phyloP scores from a whole-genome alignment of 2,888 invertebrate species.

The Conops quadrifasciatus region DNA sequence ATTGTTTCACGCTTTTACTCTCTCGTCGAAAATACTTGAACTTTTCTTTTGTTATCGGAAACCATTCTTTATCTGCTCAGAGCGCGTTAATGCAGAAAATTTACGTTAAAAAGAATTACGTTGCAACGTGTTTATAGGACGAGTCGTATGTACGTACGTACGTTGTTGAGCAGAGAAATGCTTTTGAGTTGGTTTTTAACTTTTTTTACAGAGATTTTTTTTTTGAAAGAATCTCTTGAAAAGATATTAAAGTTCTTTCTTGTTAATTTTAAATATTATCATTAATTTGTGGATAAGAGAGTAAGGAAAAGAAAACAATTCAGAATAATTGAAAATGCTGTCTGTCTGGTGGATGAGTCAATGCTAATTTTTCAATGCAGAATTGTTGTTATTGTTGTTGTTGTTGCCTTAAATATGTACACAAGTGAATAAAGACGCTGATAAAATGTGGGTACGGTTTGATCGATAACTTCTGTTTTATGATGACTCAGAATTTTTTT shows the following conservation, averaged over 20 bases:
- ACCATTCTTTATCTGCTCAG: not conserved
- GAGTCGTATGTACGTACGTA: too few species aligned
- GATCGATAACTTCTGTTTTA: too few species aligned
- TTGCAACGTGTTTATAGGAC: too few species aligned
- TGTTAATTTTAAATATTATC: too few species aligned
- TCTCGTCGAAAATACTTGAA: not conserved
- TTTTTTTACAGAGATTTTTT: not conserved
- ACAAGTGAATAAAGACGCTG: too few species aligned
- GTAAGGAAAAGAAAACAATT: too few species aligned
- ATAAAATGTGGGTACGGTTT: too few species aligned
- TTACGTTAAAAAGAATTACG: not conserved
- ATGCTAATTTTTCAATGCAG: not conserved
- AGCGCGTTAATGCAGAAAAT: conserved; percentile 10
- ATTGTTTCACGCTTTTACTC: not conserved
- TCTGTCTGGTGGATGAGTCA: not conserved
- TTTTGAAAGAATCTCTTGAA: too few species aligned
- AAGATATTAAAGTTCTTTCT: too few species aligned
- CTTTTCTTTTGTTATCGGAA: conserved; percentile 3
- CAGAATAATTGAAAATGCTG: not conserved
- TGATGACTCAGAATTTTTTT: too few species aligned
- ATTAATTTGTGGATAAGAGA: too few species aligned
- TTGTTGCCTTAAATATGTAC: not conserved
- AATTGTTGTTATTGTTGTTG: conserved; percentile 5
- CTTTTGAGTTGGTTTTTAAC: not conserved
- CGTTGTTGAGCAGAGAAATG: not conserved